phyloP scores from a whole-genome alignment of 2,888 invertebrate genomes.

The Apoda limacodes region DNA sequence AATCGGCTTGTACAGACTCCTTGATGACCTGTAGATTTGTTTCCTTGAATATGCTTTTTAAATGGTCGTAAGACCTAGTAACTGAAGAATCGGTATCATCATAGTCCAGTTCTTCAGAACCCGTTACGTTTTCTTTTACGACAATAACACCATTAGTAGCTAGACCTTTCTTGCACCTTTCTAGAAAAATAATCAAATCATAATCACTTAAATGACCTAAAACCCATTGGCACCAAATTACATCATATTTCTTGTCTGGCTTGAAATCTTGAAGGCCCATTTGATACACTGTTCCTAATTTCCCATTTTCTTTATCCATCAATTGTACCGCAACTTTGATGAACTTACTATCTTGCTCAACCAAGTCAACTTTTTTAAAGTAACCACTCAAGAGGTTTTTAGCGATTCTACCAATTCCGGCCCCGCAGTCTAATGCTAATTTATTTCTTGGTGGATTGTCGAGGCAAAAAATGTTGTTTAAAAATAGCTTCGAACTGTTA shows the following conservation, averaged over 20 bases:
- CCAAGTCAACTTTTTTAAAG: constrained; percentile 88
- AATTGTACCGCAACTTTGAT: constrained; percentile 75
- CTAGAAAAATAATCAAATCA: constrained; percentile 81
- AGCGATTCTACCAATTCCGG: constrained; percentile 95
- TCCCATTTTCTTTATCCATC: constrained; percentile 47
- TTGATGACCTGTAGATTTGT: constrained; percentile 78
- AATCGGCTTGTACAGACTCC: constrained; percentile 79
- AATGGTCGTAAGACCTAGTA: constrained; percentile 78
- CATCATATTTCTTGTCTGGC: constrained; percentile 85
- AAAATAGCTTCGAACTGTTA: constrained; percentile 83
- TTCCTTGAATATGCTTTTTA: constrained; percentile 74
- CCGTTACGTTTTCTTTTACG: constrained; percentile 80
- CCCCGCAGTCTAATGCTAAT: constrained; percentile 93
- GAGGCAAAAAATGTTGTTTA: constrained; percentile 59
- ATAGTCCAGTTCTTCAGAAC: constrained; percentile 71
- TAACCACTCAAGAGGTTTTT: constrained; percentile 83
- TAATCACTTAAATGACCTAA: constrained; percentile 87
- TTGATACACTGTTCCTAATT: constrained; percentile 76
- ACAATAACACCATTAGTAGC: constrained; percentile 38
- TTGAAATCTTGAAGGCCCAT: constrained; percentile 86
- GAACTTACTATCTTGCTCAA: constrained; percentile 91
- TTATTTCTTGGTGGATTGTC: constrained; percentile 67
- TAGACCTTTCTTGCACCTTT: constrained; percentile 66
- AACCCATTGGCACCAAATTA: constrained; percentile 99
- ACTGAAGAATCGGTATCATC: constrained; percentile 92